Percentiles rank a stretch among this genome's conserved stretches.
Conservation (phyloP, 2,888 invertebrate species). For the Drosophila infuscata region DNA sequence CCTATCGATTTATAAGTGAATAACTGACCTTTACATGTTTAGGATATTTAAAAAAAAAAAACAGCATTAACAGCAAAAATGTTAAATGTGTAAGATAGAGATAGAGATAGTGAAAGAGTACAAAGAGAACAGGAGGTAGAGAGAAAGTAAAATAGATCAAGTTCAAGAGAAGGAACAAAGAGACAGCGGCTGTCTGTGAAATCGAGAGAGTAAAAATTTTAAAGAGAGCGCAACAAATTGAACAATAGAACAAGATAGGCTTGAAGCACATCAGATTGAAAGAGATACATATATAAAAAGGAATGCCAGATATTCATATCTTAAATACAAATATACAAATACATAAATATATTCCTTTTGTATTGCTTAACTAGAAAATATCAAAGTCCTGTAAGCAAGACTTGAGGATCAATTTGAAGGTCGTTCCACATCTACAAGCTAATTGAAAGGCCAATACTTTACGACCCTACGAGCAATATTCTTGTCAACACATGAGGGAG, state of each 20-base stretch:
- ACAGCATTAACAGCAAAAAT: not conserved
- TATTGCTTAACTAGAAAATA: not conserved
- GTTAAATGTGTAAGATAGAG: not conserved
- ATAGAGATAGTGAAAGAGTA: not conserved
- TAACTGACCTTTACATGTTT: not conserved
- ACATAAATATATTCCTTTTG: not conserved
- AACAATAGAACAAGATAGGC: not conserved
- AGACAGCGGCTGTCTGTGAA: not conserved
- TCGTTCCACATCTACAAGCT: not conserved
- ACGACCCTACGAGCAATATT: conserved; percentile 8
- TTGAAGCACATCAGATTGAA: not conserved
- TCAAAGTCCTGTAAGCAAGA: no score
- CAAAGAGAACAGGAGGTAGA: not conserved
- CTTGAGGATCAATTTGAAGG: not conserved
- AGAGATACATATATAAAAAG: not conserved
- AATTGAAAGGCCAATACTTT: not conserved
- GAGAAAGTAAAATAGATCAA: not conserved
- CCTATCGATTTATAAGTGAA: not conserved
- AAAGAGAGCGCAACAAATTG: not conserved
- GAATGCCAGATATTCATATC: not conserved
- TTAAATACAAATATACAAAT: not conserved
- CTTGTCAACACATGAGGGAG: conserved; percentile 5
- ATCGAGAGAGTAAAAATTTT: not conserved
- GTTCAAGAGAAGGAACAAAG: not conserved
- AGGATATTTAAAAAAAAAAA: not conserved